Base-by-base conservation (phyloP, 2,888 invertebrate species). In the Tyria jacobaeae region DNA sequence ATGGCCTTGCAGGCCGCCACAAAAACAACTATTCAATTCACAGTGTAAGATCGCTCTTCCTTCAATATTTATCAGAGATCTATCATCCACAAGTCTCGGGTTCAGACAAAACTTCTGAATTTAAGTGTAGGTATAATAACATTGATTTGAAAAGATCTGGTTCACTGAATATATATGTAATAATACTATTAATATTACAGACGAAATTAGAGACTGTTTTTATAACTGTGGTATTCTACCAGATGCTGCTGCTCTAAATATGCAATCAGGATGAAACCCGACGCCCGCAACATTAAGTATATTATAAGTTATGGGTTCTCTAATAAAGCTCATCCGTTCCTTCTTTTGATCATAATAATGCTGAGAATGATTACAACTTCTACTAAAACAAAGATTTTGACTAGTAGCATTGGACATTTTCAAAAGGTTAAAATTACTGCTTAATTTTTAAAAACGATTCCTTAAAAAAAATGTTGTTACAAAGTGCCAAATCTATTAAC, bases 261-360 rank as follows among this genome's bases (percentile, higher is more conserved):
- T 54, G 63, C 76, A 79, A 84, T 79, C 82, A 83, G 88, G 89
- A 88, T 85, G 85, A 82, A 88, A 85, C 81, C 78, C 67, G 79
- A 84, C 74, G 70, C 82, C 71, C 65, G 78, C 69, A 76, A 76
- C 72, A 75, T 76, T 75, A 76, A 81, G 78, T 80, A 73, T 59
- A 62, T 71, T 83, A 79, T 85, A 80, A 85, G 77, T 83, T 83
- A 83, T 79, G 74, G 75, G 82, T 78, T 83, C 78, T 73, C 77
- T 79, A 85, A 87, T 84, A 86, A 87, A 88, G 82, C 79, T 78
- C 82, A 75, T 84, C 80, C 82, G 82, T 78, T 78, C 68, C 68
- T 74, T 83, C 83, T 83, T 88, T 88, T 88, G 86, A 89, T 88
- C 85, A 81, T 73, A 70, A 73, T 64, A 53, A 66, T 59, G 35